A percentile compares a stretch with the other conserved stretches of the same genome.
phyloP scores from a whole-genome alignment of 1,140 invertebrate genomes.

The Archivesica marissinica region DNA sequence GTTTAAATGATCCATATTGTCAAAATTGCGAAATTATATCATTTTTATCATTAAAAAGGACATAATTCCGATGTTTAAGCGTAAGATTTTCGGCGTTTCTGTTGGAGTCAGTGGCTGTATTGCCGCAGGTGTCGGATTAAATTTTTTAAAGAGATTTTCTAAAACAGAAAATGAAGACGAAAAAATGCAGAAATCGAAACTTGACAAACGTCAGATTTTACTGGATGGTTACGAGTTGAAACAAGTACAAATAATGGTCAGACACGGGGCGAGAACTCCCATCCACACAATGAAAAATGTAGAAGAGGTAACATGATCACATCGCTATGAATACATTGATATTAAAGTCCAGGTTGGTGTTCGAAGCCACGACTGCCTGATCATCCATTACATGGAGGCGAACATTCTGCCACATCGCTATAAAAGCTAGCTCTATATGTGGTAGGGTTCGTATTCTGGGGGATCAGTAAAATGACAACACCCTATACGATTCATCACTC shows the following conservation, averaged over 20 bases:
- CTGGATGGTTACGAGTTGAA: conserved; percentile 54
- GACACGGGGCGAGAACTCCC: conserved; percentile 80
- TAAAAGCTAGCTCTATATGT: too few species aligned
- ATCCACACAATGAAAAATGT: conserved; percentile 69
- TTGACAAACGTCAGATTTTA: conserved; percentile 2
- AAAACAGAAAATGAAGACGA: neutral
- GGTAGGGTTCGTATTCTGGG: too few species aligned
- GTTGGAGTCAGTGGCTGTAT: neutral
- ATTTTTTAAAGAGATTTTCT: neutral
- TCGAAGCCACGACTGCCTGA: too few species aligned
- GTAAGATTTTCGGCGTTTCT: neutral
- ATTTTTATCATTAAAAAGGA: neutral
- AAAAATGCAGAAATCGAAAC: neutral
- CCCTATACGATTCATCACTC: too few species aligned
- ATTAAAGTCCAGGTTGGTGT: too few species aligned
- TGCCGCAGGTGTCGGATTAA: neutral
- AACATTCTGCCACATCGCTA: too few species aligned
- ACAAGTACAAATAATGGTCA: conserved; percentile 77
- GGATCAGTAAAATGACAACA: too few species aligned
- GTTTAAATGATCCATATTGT: neutral
- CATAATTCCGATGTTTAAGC: conserved; percentile 34
- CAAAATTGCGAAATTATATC: neutral
- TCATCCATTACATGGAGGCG: too few species aligned
- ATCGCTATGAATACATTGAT: neutral
- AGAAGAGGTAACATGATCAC: conserved; percentile 77